Base-by-base conservation (phyloP, 2,888 invertebrate genomes). In the Camptogramma bilineatum region DNA sequence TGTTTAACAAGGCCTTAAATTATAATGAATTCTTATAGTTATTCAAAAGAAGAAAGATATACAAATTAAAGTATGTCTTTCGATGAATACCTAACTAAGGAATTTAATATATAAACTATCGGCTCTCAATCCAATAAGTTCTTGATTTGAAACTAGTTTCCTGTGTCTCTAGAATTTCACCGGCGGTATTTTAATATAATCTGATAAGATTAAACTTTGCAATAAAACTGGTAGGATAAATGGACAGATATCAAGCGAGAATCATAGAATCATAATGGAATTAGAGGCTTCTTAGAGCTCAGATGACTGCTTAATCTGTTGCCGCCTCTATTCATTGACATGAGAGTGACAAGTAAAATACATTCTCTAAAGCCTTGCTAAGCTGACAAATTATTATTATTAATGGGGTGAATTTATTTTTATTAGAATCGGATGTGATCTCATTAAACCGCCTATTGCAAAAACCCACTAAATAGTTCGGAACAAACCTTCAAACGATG, bases 401-500 rank as follows among this genome's bases (percentile, higher is more conserved):
- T n/a, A n/a, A n/a, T n/a, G n/a, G n/a, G n/a, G n/a, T n/a, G n/a
- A n/a, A n/a, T n/a, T n/a, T n/a, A n/a, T n/a, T 31, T 10, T 2
- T 39, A 13, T n/a, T 39, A 39, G 0, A 39, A 39, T 9, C 10
- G 34, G 2, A 39, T 39, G 34, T 39, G 34, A 39, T 39, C 10
- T 39, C 2, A 44, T 44, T 16, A 4, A 17, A 44, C 8, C 2
- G 55, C 13, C 0, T 8, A 10, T 47, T 59, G 31, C 52, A 8
- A 34, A 59, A 46, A 21, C 44, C 31, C 10, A 28, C 19, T 17
- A 58, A 28, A 19, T 31, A 21, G 13, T 16, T 31, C 16, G 18
- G 13, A 18, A 17, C 13, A 1, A 50, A 54, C 44, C 54, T 54
- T 51, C 21, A 44, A 48, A 17, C 39, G n/a, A 58, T 58, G 53